Evolutionary conservation across 35 echinoderm and acorn worm species (phyloP), one percentile per base, ranked within the genome.

Genomic region (Acanthaster planci): DNA sequence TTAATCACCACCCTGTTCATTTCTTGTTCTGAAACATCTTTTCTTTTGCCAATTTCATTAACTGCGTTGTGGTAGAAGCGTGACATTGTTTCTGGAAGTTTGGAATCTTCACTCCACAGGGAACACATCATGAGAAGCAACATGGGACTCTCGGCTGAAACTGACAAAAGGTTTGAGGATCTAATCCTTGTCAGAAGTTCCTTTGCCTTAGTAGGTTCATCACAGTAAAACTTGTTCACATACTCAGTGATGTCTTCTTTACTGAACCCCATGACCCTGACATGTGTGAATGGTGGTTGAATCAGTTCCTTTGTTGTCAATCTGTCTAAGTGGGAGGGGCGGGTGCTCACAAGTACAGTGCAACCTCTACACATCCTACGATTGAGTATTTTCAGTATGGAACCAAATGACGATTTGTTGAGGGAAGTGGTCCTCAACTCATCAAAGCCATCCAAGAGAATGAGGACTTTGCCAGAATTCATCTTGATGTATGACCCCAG

Each of bases 371-470:
- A 34, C 29, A 5, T 36, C 0, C 30, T 4, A 7, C 29, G 0
- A 35, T 34, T 35, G 2, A 72, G 26, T 14, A 72, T 72, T 29
- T 72, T 8, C 8, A 72, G 64, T 10, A 72, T 34, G 34, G 64
- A 72, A 72, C 64, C 64, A 35, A 72, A 72, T 72, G 23, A 31
- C 10, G 64, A 72, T 26, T 36, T 0, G 30, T 9, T 12, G 14
- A 72, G 23, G 64, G 64, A 27, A 26, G 64, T 72, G 64, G 64
- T 72, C 30, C 22, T 72, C 21, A 72, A 29, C 64, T 72, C 64
- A 72, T 72, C 64, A 72, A 72, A 72, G 64, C 64, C 64, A 72
- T 72, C 64, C 23, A 72, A 29, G 18, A 72, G 23, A 72, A 72
- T 29, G 10, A 72, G 64, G 26, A 72, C 64, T 10, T 72, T 72